Evolutionary conservation across 2,113 vertebrate species (phyloP), one percentile per base, ranked within the genome.

Genomic region (Alosa alosa): DNA sequence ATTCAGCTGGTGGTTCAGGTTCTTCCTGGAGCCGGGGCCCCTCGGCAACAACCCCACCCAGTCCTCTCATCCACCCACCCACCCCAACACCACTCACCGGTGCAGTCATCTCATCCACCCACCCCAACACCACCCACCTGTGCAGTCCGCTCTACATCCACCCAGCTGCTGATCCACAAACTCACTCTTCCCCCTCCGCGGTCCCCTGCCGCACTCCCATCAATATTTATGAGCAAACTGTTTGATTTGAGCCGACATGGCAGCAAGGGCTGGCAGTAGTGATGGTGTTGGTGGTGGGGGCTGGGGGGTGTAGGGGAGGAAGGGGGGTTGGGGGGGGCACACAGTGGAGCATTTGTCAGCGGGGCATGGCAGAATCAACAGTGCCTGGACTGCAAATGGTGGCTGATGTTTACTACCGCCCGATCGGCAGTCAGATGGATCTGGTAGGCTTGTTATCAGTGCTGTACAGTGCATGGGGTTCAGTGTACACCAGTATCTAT

Each of bases 141-240:
- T 49, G 47, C 47, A 49, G 47, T 52, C 50, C 50, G 18, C 13
- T 52, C 50, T 64, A 17, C 22, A 64, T 18, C 9, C n/a, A n/a
- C 60, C n/a, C 60, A 64, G 60, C 60, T 64, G 64, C 64, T 36
- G 31, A 36, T 36, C 64, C 64, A 72, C 68, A 41, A 3, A 57
- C 25, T 64, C 25, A 8, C 52, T 41, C 85, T 68, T 83, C 22
- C 0, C 68, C 72, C 86, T 31, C 49, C n/a, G 13, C 25, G n/a
- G 45, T n/a, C 83, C 81, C 31, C 25, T 1, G 81, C 81, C 0
- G 60, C 81, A 81, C 25, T 89, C 25, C 39, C 84, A 84, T 91
- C 68, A 88, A 91, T 75, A 89, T 90, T 90, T 84, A 89, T 87
- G 81, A 87, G 75, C 68, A 81, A 47, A 25, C 72, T 20, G 46